Evolutionary conservation across 2,888 invertebrate genomes (phyloP).

Genomic region (Tuta absoluta): DNA sequence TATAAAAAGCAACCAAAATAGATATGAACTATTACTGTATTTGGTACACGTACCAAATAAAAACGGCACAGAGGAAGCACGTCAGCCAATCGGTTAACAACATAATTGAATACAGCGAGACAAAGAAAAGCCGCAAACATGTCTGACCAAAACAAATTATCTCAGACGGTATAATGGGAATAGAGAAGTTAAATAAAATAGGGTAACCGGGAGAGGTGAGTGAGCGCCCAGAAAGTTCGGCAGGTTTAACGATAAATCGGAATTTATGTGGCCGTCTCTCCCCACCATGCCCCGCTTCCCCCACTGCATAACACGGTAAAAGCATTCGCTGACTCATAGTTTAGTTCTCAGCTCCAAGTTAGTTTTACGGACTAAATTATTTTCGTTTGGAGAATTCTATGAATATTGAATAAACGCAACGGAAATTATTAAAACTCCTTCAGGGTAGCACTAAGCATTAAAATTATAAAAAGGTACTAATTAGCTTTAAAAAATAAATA

Average conservation of each 20-base stretch:
- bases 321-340: constrained; percentile 47
- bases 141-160: constrained; percentile 47
- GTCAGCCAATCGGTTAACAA: constrained; percentile 3
- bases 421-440: neutral
- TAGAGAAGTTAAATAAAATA: constrained; percentile 75
- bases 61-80: neutral
- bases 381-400: constrained; percentile 13
- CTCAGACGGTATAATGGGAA: constrained; percentile 52
- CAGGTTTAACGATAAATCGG: constrained; percentile 73
- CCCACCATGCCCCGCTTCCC: constrained; percentile 33
- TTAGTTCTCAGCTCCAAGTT: constrained; percentile 26
- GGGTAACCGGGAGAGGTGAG: constrained; percentile 64
- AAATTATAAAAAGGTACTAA: no score
- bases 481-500: no score
- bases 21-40: neutral
- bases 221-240: constrained; percentile 74
- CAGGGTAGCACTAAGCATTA: no score
- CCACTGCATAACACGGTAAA: constrained; percentile 50
- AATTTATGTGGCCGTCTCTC: constrained; percentile 67
- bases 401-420: neutral
- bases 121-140: neutral
- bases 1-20: neutral
- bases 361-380: constrained; percentile 22
- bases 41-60: neutral
- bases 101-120: neutral